Percentiles rank a stretch among this genome's conserved stretches.
Evolutionary conservation across 2,888 invertebrate genomes (phyloP).

Genomic region (Thera britannica): DNA sequence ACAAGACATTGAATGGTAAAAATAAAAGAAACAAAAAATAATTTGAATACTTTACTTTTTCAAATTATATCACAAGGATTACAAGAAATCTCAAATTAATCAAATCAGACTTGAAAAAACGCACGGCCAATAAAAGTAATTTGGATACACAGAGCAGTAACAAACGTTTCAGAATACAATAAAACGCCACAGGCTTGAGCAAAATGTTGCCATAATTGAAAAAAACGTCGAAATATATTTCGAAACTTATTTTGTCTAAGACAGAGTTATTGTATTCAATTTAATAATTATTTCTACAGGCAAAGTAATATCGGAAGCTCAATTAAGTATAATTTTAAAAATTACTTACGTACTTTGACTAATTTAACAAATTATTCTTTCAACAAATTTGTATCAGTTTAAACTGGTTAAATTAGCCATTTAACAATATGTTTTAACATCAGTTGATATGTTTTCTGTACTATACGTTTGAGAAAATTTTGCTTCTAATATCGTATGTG

Average conservation of each 20-base stretch:
- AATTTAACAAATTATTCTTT: constrained; percentile 38
- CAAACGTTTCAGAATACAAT: constrained; percentile 43
- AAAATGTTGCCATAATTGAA: constrained; percentile 74
- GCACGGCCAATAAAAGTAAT: constrained; percentile 44
- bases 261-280: constrained; percentile 69
- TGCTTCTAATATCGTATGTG: constrained; percentile 66
- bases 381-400: constrained; percentile 34
- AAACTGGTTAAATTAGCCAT: constrained; percentile 49
- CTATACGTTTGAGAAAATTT: constrained; percentile 73
- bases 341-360: constrained; percentile 41
- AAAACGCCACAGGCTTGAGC: constrained; percentile 69
- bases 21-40: constrained; percentile 70
- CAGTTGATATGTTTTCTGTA: constrained; percentile 81
- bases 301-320: constrained; percentile 79
- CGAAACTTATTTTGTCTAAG: constrained; percentile 64
- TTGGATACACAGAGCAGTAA: constrained; percentile 30
- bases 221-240: constrained; percentile 55
- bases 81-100: constrained; percentile 72
- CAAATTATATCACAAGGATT: constrained; percentile 75
- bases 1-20: constrained; percentile 51
- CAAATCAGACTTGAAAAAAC: constrained; percentile 63
- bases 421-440: constrained; percentile 60
- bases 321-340: constrained; percentile 52
- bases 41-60: constrained; percentile 73
- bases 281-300: constrained; percentile 56